A percentile compares a stretch with the other conserved stretches of the same genome.
Evolutionary conservation across 2,888 invertebrate species (phyloP).

Genomic region (Netelia melanura): DNA sequence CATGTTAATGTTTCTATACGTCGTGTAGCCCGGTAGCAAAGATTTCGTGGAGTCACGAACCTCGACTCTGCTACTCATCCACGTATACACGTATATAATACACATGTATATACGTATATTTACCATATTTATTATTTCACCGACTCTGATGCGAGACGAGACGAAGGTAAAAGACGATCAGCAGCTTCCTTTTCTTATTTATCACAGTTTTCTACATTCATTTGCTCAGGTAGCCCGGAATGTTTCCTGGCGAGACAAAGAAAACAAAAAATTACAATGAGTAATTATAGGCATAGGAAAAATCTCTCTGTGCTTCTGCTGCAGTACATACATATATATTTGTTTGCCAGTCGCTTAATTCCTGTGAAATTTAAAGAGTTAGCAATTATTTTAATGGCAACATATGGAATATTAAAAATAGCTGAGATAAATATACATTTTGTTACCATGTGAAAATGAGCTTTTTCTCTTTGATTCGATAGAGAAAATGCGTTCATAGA

Average conservation of each 20-base stretch:
- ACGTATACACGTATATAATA: conserved; percentile 5
- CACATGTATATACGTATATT: conserved; percentile 19
- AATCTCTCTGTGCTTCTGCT: neutral
- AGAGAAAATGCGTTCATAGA: neutral
- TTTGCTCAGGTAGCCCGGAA: conserved; percentile 30
- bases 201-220: conserved; percentile 57
- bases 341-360: conserved; percentile 19
- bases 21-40: conserved; percentile 66
- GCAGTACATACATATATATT: neutral
- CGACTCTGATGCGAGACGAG: conserved; percentile 25
- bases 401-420: neutral
- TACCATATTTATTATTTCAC: neutral
- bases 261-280: conserved; percentile 42
- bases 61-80: conserved; percentile 30
- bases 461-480: neutral
- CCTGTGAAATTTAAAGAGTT: conserved; percentile 5
- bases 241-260: conserved; percentile 13
- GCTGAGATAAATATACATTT: neutral
- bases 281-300: conserved; percentile 44
- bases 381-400: conserved; percentile 3
- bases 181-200: conserved; percentile 44
- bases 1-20: conserved; percentile 62
- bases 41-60: conserved; percentile 62
- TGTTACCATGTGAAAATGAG: neutral
- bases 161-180: conserved; percentile 36